Base-by-base conservation (phyloP, 1,140 invertebrate species). In the Danaus plexippus region DNA sequence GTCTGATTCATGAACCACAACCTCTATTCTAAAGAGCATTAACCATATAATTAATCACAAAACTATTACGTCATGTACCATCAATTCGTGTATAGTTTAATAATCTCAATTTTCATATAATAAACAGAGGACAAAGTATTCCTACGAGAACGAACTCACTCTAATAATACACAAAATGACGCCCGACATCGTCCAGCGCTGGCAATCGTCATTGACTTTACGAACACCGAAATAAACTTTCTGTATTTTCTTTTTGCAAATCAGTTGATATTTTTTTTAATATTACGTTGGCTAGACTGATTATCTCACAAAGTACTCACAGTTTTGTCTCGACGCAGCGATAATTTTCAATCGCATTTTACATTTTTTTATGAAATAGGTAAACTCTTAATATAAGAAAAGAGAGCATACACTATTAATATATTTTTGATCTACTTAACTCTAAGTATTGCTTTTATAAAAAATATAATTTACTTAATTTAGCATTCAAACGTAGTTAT, bases 201-300 rank as follows among this genome's bases (percentile, higher is more conserved):
- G 65, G 71, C 68, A 71, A 64, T 69, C 66, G 59, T 63, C 67
- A 63, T 75, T 70, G 69, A 69, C 67, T 82, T 77, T 79, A 68
- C 63, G 62, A 66, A 70, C 55, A 64, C 69, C 59, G 72, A 78
- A 77, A 79, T 77, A 78, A 72, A 80, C 64, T 51, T 68, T 61
- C 69, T 67, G 66, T 67, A 58, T 67, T 67, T 64, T 67, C 65
- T 61, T 63, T 45, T 69, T 55, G 47, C 50, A 52, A 58, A 57
- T 60, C 40, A 49, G 53, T 50, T 18, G 44, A 47, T 18, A 3
- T 43, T 47, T 53, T 50, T 48, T 61, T 47, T 55, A 40, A 56
- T 32, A 32, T 32, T 32, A 32, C 22, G 22, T 32, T 3, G 22
- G 5, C 22, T 32, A 32, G 22, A 32, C 22, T 32, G 22, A 32